Evolutionary conservation across 2,797 vertebrate genomes (phyloP).

Genomic region (Lepilemur septentrionalis): DNA sequence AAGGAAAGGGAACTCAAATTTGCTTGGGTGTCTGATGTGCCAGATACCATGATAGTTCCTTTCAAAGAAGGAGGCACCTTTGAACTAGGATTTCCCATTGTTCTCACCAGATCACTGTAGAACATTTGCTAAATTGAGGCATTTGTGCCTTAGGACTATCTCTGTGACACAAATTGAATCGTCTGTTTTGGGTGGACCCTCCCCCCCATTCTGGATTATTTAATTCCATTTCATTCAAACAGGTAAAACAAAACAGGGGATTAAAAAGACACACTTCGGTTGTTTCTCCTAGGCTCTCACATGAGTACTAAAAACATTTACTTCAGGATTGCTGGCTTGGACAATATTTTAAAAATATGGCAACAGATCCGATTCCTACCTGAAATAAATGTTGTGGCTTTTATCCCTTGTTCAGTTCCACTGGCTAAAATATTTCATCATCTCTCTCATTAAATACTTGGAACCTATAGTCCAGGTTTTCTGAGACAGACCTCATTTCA

Average conservation of each 20-base stretch:
- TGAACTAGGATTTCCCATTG: conserved; percentile 6
- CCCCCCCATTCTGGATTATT: neutral
- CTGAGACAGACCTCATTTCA: neutral
- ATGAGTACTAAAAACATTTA: neutral
- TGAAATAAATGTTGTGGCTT: neutral
- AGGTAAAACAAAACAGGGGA: neutral
- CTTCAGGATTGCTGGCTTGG: neutral
- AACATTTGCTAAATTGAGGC: conserved; percentile 5
- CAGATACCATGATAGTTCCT: neutral
- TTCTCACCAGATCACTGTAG: neutral
- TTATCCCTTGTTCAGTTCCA: neutral
- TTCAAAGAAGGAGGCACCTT: conserved; percentile 31
- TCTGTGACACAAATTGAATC: neutral
- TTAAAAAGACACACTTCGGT: neutral
- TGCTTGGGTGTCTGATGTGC: neutral
- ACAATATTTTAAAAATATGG: neutral
- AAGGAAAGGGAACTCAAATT: neutral
- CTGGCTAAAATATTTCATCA: neutral
- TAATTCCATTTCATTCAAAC: conserved; percentile 15
- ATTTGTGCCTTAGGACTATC: neutral
- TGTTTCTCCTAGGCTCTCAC: neutral
- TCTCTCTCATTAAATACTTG: neutral
- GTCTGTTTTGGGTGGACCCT: neutral
- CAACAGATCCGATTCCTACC: neutral
- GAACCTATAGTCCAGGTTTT: neutral